Conservation (phyloP, 2,113 vertebrate genomes). For the Sphaerodactylus townsendi region DNA sequence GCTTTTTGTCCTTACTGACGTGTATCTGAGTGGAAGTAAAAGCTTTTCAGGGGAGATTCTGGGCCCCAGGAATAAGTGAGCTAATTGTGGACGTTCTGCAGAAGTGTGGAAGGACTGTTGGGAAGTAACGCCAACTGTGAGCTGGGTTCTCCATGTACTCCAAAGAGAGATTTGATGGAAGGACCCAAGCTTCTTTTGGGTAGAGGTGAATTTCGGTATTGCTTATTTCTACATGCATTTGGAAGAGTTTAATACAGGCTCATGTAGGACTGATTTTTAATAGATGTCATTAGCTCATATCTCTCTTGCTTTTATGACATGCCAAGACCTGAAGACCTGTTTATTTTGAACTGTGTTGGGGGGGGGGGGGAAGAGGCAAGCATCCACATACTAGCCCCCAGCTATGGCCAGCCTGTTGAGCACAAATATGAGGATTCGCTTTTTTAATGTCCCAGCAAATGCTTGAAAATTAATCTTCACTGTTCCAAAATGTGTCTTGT, state of each 20-base stretch:
- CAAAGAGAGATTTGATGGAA: not conserved
- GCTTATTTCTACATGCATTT: not conserved
- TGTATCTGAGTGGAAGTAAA: not conserved
- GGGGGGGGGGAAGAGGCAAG: no score
- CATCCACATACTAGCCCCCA: no score
- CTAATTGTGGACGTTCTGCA: not conserved
- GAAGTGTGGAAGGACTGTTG: not conserved
- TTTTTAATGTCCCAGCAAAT: not conserved
- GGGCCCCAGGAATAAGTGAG: not conserved
- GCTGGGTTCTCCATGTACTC: not conserved
- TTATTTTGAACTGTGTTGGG: not conserved
- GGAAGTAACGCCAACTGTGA: not conserved
- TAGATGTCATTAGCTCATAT: not conserved
- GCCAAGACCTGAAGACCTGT: not conserved
- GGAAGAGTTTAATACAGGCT: not conserved
- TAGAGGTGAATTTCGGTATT: not conserved
- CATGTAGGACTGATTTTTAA: not conserved
- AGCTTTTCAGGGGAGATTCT: not conserved
- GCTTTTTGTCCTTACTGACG: not conserved
- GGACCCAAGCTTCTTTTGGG: not conserved
- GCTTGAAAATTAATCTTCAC: not conserved
- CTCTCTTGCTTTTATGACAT: not conserved
- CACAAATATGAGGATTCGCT: not conserved
- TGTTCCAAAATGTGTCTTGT: not conserved
- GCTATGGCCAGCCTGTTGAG: not conserved